Base-by-base conservation (phyloP, 2,888 invertebrate genomes). In the Drosophila atripex region DNA sequence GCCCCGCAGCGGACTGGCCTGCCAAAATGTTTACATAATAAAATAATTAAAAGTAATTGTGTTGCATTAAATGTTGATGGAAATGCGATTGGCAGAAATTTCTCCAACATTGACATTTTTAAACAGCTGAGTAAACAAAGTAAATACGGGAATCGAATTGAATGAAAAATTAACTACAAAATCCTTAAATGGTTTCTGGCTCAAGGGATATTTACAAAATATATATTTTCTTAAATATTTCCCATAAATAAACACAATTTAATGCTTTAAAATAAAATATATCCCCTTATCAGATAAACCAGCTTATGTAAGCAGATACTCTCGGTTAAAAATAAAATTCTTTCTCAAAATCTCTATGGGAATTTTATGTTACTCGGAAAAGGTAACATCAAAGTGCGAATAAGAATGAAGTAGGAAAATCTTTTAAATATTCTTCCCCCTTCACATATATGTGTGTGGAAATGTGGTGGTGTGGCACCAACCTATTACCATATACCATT, bases 21-120 rank as follows among this genome's bases (percentile, higher is more conserved):
- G 43, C 28, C 53, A 54, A 72, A 55, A 64, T 53, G 69, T 47
- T 70, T 70, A 63, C 72, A 70, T 72, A 54, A 72, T 72, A 51
- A 38, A 76, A 78, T 73, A 69, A 76, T 76, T 76, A 76, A 78
- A 76, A 69, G 60, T 72, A 76, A 76, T 76, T 78, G 64, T 56
- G 58, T 59, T 72, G 30, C 69, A 59, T 72, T 60, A 53, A 75
- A 69, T 61, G 74, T 46, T 52, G 49, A 49, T 66, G 45, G 30
- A 53, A 64, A 46, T 38, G 53, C 52, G n/a, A 21, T 45, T 43
- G 43, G 11, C 11, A 5, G 12, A 21, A 39, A 30, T 16, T n/a
- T 7, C 28, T 2, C 28, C 18, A 9, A 35, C 16, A 71, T 59
- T 66, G 56, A 58, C 73, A 51, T 49, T 50, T 41, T 43, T 25